phyloP scores from a whole-genome alignment of 2,888 invertebrate species.

The Pammene fasciana region DNA sequence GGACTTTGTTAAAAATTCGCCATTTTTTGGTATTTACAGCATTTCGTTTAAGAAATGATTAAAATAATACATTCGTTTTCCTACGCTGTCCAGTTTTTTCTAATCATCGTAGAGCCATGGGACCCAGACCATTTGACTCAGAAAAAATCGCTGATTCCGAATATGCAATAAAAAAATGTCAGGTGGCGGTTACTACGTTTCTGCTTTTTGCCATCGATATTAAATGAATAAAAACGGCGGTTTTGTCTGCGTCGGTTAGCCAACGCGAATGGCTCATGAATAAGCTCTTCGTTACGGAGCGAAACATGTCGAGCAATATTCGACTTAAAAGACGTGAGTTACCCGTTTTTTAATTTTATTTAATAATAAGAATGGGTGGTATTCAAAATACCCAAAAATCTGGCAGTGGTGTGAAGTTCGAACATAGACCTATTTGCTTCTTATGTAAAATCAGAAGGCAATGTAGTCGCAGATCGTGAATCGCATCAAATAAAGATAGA shows the following conservation, averaged over 20 bases:
- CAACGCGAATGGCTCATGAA: too few species aligned
- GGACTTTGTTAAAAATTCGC: background rate
- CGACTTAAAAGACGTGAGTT: too few species aligned
- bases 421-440: slow-evolving; percentile 31
- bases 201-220: background rate
- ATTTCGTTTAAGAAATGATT: background rate
- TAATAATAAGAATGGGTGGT: slow-evolving; percentile 44
- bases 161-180: background rate
- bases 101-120: background rate
- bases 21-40: background rate
- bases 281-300: too few species aligned
- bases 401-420: slow-evolving; percentile 43
- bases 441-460: slow-evolving; percentile 31
- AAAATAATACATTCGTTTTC: background rate
- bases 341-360: too few species aligned
- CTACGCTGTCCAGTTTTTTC: background rate
- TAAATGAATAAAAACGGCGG: too few species aligned
- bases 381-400: slow-evolving; percentile 40
- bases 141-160: background rate
- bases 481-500: slow-evolving; percentile 30
- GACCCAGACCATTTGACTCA: background rate
- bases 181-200: background rate
- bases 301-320: too few species aligned
- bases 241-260: too few species aligned
- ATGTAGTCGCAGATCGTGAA: slow-evolving; percentile 40